phyloP scores from a whole-genome alignment of 1,140 invertebrate genomes.

The Euwallacea similis region DNA sequence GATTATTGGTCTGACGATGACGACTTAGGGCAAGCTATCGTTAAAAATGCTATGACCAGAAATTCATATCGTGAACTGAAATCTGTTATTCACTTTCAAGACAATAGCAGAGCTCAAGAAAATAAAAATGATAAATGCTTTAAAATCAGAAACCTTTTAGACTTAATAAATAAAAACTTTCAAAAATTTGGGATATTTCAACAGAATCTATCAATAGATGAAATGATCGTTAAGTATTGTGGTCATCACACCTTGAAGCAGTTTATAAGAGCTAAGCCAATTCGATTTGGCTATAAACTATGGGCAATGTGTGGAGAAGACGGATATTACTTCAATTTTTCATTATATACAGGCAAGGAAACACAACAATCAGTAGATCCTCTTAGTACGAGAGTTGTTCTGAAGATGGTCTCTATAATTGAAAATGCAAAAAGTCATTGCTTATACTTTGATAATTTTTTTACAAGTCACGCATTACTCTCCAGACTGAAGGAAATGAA shows the following conservation, averaged over 20 bases:
- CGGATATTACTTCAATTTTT: constrained; percentile 37
- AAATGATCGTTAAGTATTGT: constrained; percentile 52
- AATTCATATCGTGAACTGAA: constrained; percentile 36
- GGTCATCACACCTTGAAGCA: constrained; percentile 52
- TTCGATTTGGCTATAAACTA: constrained; percentile 52
- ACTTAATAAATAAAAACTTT: constrained; percentile 25
- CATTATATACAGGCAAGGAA: constrained; percentile 28
- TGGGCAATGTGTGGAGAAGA: constrained; percentile 41
- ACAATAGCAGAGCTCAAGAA: constrained; percentile 10
- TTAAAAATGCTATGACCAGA: constrained; percentile 29
- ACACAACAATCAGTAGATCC: constrained; percentile 7
- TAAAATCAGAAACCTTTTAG: neutral
- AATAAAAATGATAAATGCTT: constrained; percentile 36
- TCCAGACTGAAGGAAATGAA: constrained; percentile 43
- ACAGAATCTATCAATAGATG: constrained; percentile 52
- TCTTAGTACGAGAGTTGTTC: constrained; percentile 39
- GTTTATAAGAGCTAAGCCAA: constrained; percentile 51
- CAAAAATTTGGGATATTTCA: constrained; percentile 37
- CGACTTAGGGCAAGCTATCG: constrained; percentile 18
- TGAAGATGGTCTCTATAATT: constrained; percentile 21
- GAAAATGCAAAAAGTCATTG: constrained; percentile 29
- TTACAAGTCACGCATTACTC: constrained; percentile 48
- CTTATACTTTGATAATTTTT: constrained; percentile 52
- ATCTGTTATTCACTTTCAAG: constrained; percentile 15
- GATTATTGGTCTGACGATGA: constrained; percentile 34